A percentile compares a stretch with the other conserved stretches of the same genome.
phyloP scores from a whole-genome alignment of 2,888 invertebrate species.

The Anarsia innoxiella region DNA sequence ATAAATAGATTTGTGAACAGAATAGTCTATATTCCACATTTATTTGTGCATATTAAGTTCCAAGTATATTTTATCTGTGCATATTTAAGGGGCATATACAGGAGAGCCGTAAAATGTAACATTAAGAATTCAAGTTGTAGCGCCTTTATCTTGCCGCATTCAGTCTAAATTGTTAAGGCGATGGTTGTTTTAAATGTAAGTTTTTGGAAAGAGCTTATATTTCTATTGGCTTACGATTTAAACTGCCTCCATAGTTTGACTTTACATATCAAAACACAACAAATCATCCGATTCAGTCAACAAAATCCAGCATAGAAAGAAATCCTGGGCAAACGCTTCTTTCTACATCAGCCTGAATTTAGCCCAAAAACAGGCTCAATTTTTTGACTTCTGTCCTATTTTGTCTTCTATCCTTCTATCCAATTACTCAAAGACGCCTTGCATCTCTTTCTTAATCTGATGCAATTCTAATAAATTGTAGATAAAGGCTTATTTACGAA shows the following conservation, averaged over 20 bases:
- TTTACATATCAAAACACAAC: constrained; percentile 26
- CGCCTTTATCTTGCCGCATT: constrained; percentile 62
- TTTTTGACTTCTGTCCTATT: too few relatives aligned
- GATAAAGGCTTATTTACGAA: constrained; percentile 27
- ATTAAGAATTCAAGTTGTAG: constrained; percentile 53
- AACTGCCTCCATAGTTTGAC: background rate
- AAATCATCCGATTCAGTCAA: background rate
- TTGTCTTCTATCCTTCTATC: too few relatives aligned
- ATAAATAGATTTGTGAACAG: too few relatives aligned
- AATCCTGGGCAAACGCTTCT: background rate
- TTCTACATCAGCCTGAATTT: background rate
- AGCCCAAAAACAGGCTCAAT: too few relatives aligned
- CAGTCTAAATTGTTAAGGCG: background rate
- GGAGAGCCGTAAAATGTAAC: constrained; percentile 36
- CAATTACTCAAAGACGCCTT: background rate
- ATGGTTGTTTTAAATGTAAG: background rate
- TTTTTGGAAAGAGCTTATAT: too few relatives aligned
- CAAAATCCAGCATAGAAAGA: background rate
- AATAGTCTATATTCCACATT: too few relatives aligned
- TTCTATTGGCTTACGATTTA: too few relatives aligned
- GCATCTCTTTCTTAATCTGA: background rate
- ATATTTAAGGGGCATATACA: background rate
- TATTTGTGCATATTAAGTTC: too few relatives aligned
- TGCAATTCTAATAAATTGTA: background rate
- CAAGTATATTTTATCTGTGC: constrained; percentile 21